Evolutionary conservation across 2,888 invertebrate genomes (phyloP), one percentile per base, ranked within the genome.

Genomic region (Aporophyla nigra): DNA sequence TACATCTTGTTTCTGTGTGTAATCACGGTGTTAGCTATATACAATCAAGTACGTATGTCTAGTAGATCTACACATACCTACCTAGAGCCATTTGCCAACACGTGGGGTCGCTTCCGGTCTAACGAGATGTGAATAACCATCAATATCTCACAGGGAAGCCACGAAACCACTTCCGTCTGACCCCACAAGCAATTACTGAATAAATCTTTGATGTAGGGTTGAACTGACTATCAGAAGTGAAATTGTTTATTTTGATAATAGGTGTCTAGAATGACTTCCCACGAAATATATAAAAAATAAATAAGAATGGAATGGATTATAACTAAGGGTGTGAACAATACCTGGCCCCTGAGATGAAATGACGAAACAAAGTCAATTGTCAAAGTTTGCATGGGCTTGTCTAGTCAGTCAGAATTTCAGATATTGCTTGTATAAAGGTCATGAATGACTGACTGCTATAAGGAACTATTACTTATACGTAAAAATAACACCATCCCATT

Each of bases 41-140:
- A 49, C 4, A 21, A 5, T 10, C 27, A 43, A 49, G 24, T 46
- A 24, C 27, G 3, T 63, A 24, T 24, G 19, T 6, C 10, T 63
- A 6, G 16, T 14, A 24, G n/a, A 24, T 19, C 24, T 65, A 27
- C 21, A 27, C 7, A 49, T 21, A 27, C 21, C 21, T 66, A n/a
- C n/a, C n/a, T n/a, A n/a, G n/a, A 51, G 49, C 14, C 66, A 66
- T 21, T 54, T 33, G 33, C 66, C 16, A 54, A 66, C 3, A n/a
- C 66, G 66, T 27, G 7, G 49, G 49, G n/a, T n/a, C 14, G 7
- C 40, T n/a, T 7, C 14, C 21, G 40, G 14, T 56, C 27, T 49
- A 79, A 78, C 54, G 40, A 74, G 67, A 46, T 56, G 49, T 49
- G 46, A 27, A 49, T 56, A 68, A 78, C 49, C 54, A 69, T 49